phyloP scores from a whole-genome alignment of 2,888 invertebrate species.

The Sphaeridia pumilis region DNA sequence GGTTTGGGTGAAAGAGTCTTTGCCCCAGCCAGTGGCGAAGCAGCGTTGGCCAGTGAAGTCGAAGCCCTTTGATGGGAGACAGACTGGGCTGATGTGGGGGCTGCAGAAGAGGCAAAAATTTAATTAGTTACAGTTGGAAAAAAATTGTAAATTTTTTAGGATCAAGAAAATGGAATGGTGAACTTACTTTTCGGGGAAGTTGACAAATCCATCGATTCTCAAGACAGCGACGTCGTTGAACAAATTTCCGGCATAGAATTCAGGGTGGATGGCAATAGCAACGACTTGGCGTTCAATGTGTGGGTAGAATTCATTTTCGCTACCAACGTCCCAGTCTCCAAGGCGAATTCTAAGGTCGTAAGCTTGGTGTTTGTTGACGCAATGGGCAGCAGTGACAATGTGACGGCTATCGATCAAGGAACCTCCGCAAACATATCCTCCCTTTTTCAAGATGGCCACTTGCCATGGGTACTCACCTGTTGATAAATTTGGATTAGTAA shows the following conservation, averaged over 20 bases:
- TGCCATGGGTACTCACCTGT: constrained; percentile 78
- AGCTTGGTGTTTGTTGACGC: constrained; percentile 73
- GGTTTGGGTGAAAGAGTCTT: constrained; percentile 83
- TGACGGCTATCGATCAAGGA: constrained; percentile 64
- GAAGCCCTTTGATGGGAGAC: constrained; percentile 70
- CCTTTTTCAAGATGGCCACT: constrained; percentile 86
- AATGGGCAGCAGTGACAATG: constrained; percentile 81
- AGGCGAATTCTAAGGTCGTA: constrained; percentile 72
- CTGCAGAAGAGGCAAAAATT: constrained; percentile 44
- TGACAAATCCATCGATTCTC: constrained; percentile 70
- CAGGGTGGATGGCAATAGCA: constrained; percentile 75
- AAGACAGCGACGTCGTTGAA: constrained; percentile 88
- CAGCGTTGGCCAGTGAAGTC: constrained; percentile 72
- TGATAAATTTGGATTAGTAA: background rate
- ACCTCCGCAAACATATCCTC: constrained; percentile 87
- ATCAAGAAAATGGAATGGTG: background rate
- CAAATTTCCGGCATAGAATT: constrained; percentile 87
- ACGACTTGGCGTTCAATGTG: constrained; percentile 76
- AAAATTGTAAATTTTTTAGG: background rate
- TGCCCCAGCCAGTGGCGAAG: constrained; percentile 96
- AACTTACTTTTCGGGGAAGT: constrained; percentile 42
- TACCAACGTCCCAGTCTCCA: constrained; percentile 92
- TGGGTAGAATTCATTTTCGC: constrained; percentile 85
- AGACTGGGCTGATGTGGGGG: constrained; percentile 82
- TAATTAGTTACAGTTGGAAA: background rate